Base-by-base conservation (phyloP, 2,888 invertebrate species). In the Macaria liturata region DNA sequence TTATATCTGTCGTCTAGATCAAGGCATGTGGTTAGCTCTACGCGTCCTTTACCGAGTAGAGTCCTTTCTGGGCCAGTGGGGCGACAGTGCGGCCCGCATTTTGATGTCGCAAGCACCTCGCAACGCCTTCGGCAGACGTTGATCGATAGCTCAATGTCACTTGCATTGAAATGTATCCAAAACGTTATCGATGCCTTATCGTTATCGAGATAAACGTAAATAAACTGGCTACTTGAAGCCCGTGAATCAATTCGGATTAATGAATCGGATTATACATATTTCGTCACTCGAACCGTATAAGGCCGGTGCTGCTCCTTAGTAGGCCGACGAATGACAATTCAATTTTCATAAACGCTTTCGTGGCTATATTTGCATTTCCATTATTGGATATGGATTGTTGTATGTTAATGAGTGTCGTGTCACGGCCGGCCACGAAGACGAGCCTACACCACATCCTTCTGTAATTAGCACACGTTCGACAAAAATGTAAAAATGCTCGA, bases 61-160 rank as follows among this genome's bases (percentile, higher is more conserved):
- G 72, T 78, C 70, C 71, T 77, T 65, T 76, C 70, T 81, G 71
- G 76, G 76, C 68, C 72, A 82, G 77, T 82, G 72, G 80, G 76
- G 60, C 80, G 71, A 58, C 72, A 62, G 62, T 69, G 73, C 72
- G 73, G 66, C 71, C 74, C 72, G 79, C 80, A 83, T 85, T 80
- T 75, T 76, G 76, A 82, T 84, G 77, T 81, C 70, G 80, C 78
- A 81, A 83, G 62, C 55, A 61, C 46, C 54, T 62, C 51, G 59
- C 62, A 61, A 56, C 66, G 64, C 64, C 58, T 59, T 64, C 53
- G 47, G 47, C 47, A 61, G 57, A 54, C 62, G 57, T 62, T 64
- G 50, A 60, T 54, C 57, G 59, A 61, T 55, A 59, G 45, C 45
- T 49, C 61, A 57, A 57, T 61, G 57, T 57, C 61, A 54, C 56